phyloP scores from a whole-genome alignment of 2,113 vertebrate genomes.

The Himantopus leucocephalus region DNA sequence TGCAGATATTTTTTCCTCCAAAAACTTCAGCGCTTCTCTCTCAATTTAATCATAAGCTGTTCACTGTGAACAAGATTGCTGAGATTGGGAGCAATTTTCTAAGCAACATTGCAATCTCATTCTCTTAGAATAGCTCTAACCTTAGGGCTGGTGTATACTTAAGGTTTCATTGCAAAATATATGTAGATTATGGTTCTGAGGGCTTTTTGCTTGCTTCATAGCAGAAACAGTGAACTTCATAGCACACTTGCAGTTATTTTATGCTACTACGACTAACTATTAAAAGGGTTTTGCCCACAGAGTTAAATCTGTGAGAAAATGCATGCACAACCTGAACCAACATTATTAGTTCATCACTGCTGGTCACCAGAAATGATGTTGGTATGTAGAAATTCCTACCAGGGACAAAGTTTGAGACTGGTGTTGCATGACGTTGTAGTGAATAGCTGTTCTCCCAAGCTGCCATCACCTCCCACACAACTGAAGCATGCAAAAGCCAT shows the following conservation, averaged over 20 bases:
- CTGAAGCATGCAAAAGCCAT: not conserved
- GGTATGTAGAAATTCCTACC: not conserved
- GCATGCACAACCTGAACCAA: not conserved
- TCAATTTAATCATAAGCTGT: not conserved
- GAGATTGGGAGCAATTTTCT: not conserved
- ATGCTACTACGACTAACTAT: not conserved
- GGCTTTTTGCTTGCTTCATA: not conserved
- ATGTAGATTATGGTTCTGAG: not conserved
- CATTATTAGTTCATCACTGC: not conserved
- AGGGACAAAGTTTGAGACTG: not conserved
- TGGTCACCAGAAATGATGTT: not conserved
- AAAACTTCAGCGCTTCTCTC: not conserved
- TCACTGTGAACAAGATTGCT: not conserved
- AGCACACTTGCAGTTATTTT: not conserved
- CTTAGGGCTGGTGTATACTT: conserved; percentile 21
- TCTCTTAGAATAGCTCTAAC: conserved; percentile 33
- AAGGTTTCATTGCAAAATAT: conserved; percentile 6
- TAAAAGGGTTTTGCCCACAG: not conserved
- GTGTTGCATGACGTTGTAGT: not conserved
- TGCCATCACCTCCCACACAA: not conserved
- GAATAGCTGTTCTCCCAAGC: not conserved
- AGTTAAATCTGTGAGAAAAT: not conserved
- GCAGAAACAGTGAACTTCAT: not conserved
- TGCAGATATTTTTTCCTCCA: not conserved
- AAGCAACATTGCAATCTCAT: not conserved